Evolutionary conservation across 1,140 invertebrate genomes (phyloP).

Genomic region (Macrosteles quadrilineatus): DNA sequence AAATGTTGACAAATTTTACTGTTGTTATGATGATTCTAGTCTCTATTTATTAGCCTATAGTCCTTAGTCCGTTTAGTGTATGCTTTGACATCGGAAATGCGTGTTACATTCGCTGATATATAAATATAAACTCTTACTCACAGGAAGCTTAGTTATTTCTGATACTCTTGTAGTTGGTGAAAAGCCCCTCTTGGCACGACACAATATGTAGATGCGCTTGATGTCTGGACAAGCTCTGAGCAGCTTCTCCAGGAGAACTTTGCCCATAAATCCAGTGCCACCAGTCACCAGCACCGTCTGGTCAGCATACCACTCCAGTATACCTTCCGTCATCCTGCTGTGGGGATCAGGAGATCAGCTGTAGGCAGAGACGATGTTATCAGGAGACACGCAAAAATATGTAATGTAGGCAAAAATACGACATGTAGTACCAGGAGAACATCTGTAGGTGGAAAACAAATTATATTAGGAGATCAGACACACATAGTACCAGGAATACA

Average conservation of each 20-base stretch:
- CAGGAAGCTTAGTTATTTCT: slow-evolving; percentile 62
- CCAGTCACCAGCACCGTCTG: slow-evolving; percentile 60
- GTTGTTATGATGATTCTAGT: not conserved
- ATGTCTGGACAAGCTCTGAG: slow-evolving; percentile 68
- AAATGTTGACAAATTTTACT: not conserved
- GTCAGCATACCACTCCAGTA: slow-evolving; percentile 59
- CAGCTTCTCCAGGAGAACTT: slow-evolving; percentile 73
- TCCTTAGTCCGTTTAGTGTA: not conserved
- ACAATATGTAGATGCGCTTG: slow-evolving; percentile 65
- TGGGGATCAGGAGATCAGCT: too few species aligned
- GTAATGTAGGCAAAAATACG: too few species aligned
- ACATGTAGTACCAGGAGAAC: too few species aligned
- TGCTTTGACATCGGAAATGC: too few species aligned
- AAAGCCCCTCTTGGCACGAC: slow-evolving; percentile 66
- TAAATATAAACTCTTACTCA: too few species aligned
- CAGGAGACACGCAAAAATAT: not conserved
- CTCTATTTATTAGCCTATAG: not conserved
- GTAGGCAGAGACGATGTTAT: not conserved
- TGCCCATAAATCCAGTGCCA: slow-evolving; percentile 74
- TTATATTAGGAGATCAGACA: too few species aligned
- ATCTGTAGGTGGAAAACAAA: too few species aligned
- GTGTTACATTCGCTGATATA: too few species aligned
- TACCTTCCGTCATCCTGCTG: slow-evolving; percentile 20
- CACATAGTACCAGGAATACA: too few species aligned
- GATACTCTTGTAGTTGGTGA: slow-evolving; percentile 56